Conservation (phyloP, 2,888 invertebrate species). For the Ornithoptera alexandrae region DNA sequence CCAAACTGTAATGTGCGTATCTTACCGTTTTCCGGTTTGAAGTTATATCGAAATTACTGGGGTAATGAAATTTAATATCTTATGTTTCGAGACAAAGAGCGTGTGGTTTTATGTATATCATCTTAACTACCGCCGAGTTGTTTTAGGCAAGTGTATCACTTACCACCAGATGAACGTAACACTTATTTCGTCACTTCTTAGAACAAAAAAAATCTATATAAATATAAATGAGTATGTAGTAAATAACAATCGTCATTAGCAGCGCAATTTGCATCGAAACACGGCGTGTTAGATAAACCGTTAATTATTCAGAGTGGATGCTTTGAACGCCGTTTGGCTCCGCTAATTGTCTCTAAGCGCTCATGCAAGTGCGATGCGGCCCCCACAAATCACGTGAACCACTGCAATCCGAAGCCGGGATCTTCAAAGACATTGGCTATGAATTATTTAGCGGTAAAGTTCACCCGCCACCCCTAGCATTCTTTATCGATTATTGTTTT, state of each 20-base stretch:
- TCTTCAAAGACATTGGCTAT: slow-evolving; percentile 27
- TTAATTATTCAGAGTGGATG: slow-evolving; percentile 30
- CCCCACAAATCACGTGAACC: slow-evolving; percentile 38
- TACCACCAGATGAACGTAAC: no score
- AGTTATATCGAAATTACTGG: no score
- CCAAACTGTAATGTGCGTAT: no score
- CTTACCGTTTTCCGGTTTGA: no score
- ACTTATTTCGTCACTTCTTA: background rate
- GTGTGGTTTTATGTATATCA: no score
- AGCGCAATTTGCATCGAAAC: slow-evolving; percentile 24
- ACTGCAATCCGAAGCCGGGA: slow-evolving; percentile 32
- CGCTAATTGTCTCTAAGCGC: slow-evolving; percentile 37
- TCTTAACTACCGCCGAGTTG: no score
- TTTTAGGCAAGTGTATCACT: no score
- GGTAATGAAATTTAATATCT: no score
- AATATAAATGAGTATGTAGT: background rate
- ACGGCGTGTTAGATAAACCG: slow-evolving; percentile 25
- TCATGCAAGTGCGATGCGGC: slow-evolving; percentile 35
- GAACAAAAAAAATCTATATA: background rate
- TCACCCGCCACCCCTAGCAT: background rate
- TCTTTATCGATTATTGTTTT: background rate
- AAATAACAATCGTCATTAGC: slow-evolving; percentile 17
- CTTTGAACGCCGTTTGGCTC: slow-evolving; percentile 32
- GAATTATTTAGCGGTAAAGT: slow-evolving; percentile 24
- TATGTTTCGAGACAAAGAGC: no score